Conservation (phyloP, 2,888 invertebrate species). For the Dascillus cervinus region DNA sequence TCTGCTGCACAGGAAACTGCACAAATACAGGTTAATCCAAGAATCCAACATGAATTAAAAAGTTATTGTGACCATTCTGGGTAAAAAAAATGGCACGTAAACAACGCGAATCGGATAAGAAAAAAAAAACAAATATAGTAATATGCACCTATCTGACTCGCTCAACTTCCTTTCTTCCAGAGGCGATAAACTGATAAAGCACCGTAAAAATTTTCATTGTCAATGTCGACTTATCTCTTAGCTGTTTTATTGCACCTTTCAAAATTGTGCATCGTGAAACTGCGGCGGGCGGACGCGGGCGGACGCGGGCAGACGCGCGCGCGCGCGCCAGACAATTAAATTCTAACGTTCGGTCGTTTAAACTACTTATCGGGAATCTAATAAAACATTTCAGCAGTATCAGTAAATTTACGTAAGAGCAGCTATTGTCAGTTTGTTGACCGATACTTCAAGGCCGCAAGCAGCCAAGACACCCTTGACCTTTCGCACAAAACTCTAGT, state of each 20-base stretch:
- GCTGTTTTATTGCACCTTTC: conserved; percentile 15
- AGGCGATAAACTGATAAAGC: conserved; percentile 15
- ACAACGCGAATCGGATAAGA: no score
- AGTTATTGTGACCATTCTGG: no score
- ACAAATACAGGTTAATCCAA: no score
- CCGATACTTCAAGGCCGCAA: conserved; percentile 10
- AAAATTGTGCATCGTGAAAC: no score
- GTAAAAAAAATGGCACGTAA: no score
- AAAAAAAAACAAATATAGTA: no score
- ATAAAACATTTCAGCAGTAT: neutral
- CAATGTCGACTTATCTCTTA: conserved; percentile 21
- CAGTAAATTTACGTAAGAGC: conserved; percentile 14
- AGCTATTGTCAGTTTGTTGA: conserved; percentile 9
- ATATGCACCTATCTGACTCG: no score
- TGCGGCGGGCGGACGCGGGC: no score
- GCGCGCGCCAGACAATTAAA: conserved; percentile 7
- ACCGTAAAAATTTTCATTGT: conserved; percentile 19
- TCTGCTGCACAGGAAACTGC: conserved; percentile 18
- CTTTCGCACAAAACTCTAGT: conserved; percentile 8
- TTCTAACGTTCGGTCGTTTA: conserved; percentile 7
- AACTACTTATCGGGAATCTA: neutral
- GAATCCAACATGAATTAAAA: no score
- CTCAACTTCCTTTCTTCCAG: conserved; percentile 16
- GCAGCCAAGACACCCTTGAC: conserved; percentile 11
- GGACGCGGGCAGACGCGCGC: no score